Evolutionary conservation across 2,888 invertebrate species (phyloP).

Genomic region (Plagiodera versicolora): DNA sequence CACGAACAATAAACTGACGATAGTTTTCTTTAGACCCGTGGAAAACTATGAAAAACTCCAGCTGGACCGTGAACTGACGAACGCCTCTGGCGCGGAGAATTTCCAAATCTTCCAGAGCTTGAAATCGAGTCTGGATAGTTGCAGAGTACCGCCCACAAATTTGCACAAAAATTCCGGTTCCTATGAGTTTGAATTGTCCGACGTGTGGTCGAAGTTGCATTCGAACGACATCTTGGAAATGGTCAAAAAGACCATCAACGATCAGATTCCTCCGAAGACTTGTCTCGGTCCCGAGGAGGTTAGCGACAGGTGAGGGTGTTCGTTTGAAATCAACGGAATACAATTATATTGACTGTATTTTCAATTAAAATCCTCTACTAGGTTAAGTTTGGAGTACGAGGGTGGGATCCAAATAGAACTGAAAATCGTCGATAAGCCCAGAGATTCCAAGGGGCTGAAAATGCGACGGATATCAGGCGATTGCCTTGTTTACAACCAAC

Average conservation of each 20-base stretch:
- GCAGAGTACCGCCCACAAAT: conserved; percentile 29
- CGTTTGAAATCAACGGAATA: no score
- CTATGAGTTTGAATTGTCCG: conserved; percentile 76
- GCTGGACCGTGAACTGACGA: conserved; percentile 47
- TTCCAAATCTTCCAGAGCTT: conserved; percentile 51
- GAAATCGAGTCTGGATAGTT: conserved; percentile 31
- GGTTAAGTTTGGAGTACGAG: conserved; percentile 53
- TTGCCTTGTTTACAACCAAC: conserved; percentile 82
- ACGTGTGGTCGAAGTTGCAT: conserved; percentile 78
- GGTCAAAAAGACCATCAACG: conserved; percentile 77
- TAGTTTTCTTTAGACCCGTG: conserved; percentile 28
- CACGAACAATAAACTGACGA: no score
- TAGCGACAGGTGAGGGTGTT: conserved; percentile 34
- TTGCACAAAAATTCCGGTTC: conserved; percentile 52
- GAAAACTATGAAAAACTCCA: conserved; percentile 46
- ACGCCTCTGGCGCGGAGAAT: conserved; percentile 45
- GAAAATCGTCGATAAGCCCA: conserved; percentile 68
- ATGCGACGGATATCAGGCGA: conserved; percentile 87
- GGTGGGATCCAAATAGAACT: conserved; percentile 86
- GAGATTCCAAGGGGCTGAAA: conserved; percentile 79
- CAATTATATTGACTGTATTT: no score
- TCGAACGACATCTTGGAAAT: conserved; percentile 78
- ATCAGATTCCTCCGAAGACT: conserved; percentile 73
- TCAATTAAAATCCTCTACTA: no score
- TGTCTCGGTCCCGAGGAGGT: conserved; percentile 56